These are phyloP conservation scores for Microcaecilia unicolor DNA, from an alignment of 2,797 vertebrate species.

Conservation along the genomic window DNA sequence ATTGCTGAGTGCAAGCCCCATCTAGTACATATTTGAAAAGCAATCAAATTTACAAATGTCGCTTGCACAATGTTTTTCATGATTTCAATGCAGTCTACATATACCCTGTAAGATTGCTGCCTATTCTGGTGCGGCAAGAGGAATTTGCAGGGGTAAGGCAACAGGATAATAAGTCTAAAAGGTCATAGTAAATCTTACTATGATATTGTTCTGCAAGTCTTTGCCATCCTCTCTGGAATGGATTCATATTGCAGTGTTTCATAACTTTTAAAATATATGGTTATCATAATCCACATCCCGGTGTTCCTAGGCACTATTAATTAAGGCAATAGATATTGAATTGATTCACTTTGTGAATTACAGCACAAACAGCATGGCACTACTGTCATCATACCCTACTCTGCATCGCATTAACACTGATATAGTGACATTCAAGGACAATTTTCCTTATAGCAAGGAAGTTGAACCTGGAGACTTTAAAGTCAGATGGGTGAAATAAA, in stretches of 20 bases:
- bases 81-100: slow-evolving; percentile 36
- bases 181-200: slow-evolving; percentile 43
- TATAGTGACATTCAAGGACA: slow-evolving; percentile 14
- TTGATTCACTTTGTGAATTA: slow-evolving; percentile 37
- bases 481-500: slow-evolving; percentile 62
- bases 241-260: slow-evolving; percentile 43
- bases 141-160: slow-evolving; percentile 31
- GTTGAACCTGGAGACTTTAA: slow-evolving; percentile 49
- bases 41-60: slow-evolving; percentile 33
- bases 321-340: slow-evolving; percentile 56
- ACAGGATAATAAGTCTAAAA: slow-evolving; percentile 43
- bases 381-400: slow-evolving; percentile 20
- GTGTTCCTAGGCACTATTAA: slow-evolving; percentile 54
- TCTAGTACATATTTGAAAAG: too few species aligned
- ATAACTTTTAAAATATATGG: slow-evolving; percentile 50
- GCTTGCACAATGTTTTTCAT: slow-evolving; percentile 26
- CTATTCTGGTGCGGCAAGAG: slow-evolving; percentile 33
- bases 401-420: slow-evolving; percentile 23
- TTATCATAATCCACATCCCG: slow-evolving; percentile 48
- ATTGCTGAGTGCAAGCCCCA: too few species aligned
- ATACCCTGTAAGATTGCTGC: slow-evolving; percentile 30
- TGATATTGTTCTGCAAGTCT: slow-evolving; percentile 41
- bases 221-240: slow-evolving; percentile 44
- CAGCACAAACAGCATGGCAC: slow-evolving; percentile 10
- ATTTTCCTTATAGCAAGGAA: slow-evolving; percentile 32